Conservation (phyloP, 2,113 vertebrate genomes). For the Cyprinodon tularosa region DNA sequence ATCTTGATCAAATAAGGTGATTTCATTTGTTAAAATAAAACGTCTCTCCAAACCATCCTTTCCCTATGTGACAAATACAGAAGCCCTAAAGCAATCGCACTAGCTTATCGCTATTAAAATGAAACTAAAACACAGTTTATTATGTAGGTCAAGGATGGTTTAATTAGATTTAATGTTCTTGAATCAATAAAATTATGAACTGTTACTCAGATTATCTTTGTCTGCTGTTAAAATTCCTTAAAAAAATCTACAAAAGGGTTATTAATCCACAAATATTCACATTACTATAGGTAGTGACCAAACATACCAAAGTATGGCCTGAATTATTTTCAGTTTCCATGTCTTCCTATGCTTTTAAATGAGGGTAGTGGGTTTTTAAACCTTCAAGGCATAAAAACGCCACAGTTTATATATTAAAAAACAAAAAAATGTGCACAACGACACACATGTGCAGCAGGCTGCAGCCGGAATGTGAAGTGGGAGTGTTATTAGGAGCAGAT, state of each 20-base stretch:
- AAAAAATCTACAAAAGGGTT: too few relatives aligned
- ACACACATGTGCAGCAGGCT: slow-evolving; percentile 53
- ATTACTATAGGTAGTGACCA: neutral
- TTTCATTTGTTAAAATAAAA: neutral
- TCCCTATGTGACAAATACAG: too few relatives aligned
- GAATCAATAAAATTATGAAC: too few relatives aligned
- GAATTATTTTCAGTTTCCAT: neutral
- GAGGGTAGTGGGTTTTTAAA: neutral
- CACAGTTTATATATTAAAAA: slow-evolving; percentile 25
- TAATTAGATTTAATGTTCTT: too few relatives aligned
- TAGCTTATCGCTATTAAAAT: too few relatives aligned
- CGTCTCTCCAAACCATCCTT: too few relatives aligned
- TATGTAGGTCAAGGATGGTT: too few relatives aligned
- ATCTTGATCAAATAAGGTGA: neutral
- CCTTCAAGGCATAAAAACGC: slow-evolving; percentile 1
- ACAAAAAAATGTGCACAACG: slow-evolving; percentile 9
- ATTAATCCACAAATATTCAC: neutral
- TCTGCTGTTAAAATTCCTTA: too few relatives aligned
- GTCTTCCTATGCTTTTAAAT: neutral
- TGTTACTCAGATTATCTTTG: too few relatives aligned
- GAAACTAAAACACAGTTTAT: too few relatives aligned
- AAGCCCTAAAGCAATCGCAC: too few relatives aligned
- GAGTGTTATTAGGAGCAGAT: slow-evolving; percentile 67
- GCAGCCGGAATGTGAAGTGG: slow-evolving; percentile 42
- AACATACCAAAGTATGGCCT: neutral